Percentiles rank a stretch among this genome's conserved stretches.
Evolutionary conservation across 2,113 vertebrate species (phyloP).

Genomic region (Periophthalmus modestus): DNA sequence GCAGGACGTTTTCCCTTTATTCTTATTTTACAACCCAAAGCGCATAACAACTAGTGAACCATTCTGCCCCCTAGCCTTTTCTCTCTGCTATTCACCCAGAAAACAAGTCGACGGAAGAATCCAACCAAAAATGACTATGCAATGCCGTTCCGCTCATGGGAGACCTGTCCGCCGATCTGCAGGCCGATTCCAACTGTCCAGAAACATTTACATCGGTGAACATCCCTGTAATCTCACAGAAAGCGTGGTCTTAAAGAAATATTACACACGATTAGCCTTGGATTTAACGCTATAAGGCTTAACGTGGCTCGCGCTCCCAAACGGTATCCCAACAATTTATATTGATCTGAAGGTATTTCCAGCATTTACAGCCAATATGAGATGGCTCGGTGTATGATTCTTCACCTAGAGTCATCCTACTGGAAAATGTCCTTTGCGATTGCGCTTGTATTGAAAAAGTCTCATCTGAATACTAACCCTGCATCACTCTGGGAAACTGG

Average conservation of each 20-base stretch:
- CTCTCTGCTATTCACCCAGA: conserved; percentile 56
- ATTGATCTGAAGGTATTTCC: conserved; percentile 22
- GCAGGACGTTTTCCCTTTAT: conserved; percentile 11
- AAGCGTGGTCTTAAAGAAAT: conserved; percentile 18
- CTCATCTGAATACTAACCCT: conserved; percentile 2
- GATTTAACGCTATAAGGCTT: conserved; percentile 2
- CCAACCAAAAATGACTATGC: conserved; percentile 24
- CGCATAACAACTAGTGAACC: conserved; percentile 41
- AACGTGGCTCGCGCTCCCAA: not conserved
- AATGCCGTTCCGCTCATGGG: conserved; percentile 15
- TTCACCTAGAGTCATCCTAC: not conserved
- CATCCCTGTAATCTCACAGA: conserved; percentile 37
- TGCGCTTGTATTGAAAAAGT: not conserved
- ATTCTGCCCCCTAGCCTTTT: conserved; percentile 44
- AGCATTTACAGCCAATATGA: conserved; percentile 1
- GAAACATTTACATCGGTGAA: conserved; percentile 37
- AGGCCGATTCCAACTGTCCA: conserved; percentile 48
- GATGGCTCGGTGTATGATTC: not conserved
- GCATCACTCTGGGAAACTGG: not conserved
- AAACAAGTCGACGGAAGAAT: conserved; percentile 46
- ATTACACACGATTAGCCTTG: conserved; percentile 24
- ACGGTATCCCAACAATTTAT: conserved; percentile 13
- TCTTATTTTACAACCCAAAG: conserved; percentile 27
- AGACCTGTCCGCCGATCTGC: conserved; percentile 29
- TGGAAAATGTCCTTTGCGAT: not conserved